Base-by-base conservation (phyloP, 1,140 invertebrate genomes). In the Euglossa dilemma region DNA sequence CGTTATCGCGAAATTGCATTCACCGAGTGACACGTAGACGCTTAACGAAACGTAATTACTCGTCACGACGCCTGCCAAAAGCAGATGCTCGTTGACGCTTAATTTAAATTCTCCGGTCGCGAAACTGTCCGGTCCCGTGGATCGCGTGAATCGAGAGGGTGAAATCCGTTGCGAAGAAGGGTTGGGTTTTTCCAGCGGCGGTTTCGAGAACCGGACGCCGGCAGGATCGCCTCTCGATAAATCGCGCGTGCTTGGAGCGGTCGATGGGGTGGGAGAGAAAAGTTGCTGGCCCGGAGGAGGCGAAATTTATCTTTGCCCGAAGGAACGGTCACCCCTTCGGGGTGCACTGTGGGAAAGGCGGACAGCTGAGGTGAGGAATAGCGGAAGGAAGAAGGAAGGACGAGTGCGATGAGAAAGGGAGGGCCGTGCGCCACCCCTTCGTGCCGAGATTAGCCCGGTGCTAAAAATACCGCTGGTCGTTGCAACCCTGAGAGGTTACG, bases 301-400 rank as follows among this genome's bases (percentile, higher is more conserved):
- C 80, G 70, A 79, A 83, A 85, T 82, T 66, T 70, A 77, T 88
- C 88, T 90, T 89, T 89, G 88, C 88, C 81, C 86, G 50, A 88
- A 89, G 86, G 84, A 88, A 80, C 75, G 80, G 80, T 77, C 86
- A 90, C 88, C 90, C 90, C 87, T 87, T 90, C 88, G 87, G 82
- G 88, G 90, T 86, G 84, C 88, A 92, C 89, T 93, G 92, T 93
- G 92, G 92, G 92, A 93, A 93, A 90, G 89, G 45, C 79, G 85
- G 85, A 91, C 90, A 90, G 88, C 84, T 90, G 92, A 92, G 88
- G 70, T 78, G 14, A 25, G 75, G 28, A 71, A 64, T 54, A 56
- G 76, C 9, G 79, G 28, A 73, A 57, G 56, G 66, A 72, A 47
- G 64, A 81, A 50, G 79, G 54, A 73, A 76, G 56, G 73, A 59